Conservation (phyloP, 64 coral and sea anemone species). For the Dendronephthya gigantea region DNA sequence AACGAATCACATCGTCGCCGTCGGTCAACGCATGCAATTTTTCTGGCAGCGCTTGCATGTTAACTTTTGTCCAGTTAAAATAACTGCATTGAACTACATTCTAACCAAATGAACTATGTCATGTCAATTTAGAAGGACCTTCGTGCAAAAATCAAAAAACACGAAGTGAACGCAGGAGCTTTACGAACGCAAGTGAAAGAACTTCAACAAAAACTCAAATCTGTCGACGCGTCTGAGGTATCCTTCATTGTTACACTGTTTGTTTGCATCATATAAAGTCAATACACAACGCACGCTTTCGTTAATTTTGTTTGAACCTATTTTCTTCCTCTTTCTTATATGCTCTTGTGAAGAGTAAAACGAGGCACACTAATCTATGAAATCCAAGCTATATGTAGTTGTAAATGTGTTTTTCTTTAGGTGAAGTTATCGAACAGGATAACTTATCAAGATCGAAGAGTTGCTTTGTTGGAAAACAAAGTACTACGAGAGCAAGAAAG, state of each 20-base stretch:
- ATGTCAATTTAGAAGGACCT: not conserved
- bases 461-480: not conserved
- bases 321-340: too few species aligned
- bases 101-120: not conserved
- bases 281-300: too few species aligned
- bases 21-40: too few species aligned
- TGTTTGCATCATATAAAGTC: not conserved
- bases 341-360: not conserved
- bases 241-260: not conserved
- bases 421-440: not conserved
- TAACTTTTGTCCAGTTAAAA: too few species aligned
- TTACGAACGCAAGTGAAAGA: not conserved
- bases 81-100: too few species aligned
- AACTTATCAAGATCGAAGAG: slow-evolving; percentile 18
- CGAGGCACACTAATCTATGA: not conserved
- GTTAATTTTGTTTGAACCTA: too few species aligned
- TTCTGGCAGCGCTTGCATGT: too few species aligned
- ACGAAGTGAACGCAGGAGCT: not conserved
- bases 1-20: too few species aligned
- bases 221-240: not conserved
- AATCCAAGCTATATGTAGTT: not conserved
- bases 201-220: slow-evolving; percentile 1
- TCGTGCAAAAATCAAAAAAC: slow-evolving; percentile 1
- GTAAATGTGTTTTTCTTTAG: not conserved
- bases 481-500: slow-evolving; percentile 1